phyloP scores from a whole-genome alignment of 64 coral and sea anemone genomes.

The Pachyseris speciosa region DNA sequence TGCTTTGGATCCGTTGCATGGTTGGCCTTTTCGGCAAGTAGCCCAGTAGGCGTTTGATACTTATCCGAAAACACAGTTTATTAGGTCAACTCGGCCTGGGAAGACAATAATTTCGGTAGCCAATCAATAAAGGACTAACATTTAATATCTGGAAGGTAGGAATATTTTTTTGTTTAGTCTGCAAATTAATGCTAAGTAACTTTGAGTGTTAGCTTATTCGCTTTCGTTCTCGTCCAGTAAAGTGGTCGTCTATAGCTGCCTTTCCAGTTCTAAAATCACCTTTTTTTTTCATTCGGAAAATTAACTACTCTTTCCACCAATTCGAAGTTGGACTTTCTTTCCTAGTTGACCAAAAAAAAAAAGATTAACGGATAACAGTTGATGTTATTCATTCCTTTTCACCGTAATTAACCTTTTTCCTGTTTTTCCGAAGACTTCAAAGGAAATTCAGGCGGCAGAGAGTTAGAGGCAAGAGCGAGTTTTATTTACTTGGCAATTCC shows the following conservation, averaged over 20 bases:
- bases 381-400: neutral
- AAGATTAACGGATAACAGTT: slow-evolving; percentile 12
- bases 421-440: slow-evolving; percentile 21
- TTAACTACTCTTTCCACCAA: neutral
- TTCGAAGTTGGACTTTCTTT: no score
- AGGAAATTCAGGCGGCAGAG: slow-evolving; percentile 16
- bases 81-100: neutral
- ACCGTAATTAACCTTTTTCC: slow-evolving; percentile 34
- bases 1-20: neutral
- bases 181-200: neutral
- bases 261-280: no score
- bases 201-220: neutral
- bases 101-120: neutral
- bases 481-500: slow-evolving; percentile 25
- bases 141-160: slow-evolving; percentile 35
- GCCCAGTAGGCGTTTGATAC: neutral
- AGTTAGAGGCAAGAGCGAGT: neutral
- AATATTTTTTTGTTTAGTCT: neutral
- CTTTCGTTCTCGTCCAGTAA: neutral
- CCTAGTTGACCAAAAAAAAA: neutral
- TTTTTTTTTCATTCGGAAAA: no score
- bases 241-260: neutral
- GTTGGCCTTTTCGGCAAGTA: neutral
- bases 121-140: neutral
- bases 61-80: neutral